A percentile compares a stretch with the other conserved stretches of the same genome.
Conservation (phyloP, 2,113 vertebrate genomes). For the Heterotis niloticus region DNA sequence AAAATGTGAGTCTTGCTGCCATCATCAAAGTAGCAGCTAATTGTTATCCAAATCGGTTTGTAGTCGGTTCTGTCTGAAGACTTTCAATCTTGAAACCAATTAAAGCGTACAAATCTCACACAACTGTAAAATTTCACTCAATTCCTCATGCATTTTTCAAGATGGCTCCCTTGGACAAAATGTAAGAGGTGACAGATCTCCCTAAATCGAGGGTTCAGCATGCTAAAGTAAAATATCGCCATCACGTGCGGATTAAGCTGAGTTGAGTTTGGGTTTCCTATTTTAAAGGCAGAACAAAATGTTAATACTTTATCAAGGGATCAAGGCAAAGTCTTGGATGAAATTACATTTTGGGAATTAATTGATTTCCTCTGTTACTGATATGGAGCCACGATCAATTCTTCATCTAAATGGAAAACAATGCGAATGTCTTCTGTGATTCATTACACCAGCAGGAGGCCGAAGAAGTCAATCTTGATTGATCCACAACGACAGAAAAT, state of each 20-base stretch:
- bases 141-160: neutral
- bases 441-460: constrained; percentile 10
- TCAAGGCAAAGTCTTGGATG: neutral
- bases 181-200: no score
- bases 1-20: neutral
- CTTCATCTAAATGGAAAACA: constrained; percentile 31
- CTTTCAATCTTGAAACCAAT: constrained; percentile 9
- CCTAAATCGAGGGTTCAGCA: neutral
- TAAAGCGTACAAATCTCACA: neutral
- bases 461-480: constrained; percentile 23
- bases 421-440: constrained; percentile 20
- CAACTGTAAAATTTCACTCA: neutral
- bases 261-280: neutral
- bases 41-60: constrained; percentile 16
- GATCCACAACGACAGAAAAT: constrained; percentile 24
- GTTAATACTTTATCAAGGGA: neutral
- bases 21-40: neutral
- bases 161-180: neutral
- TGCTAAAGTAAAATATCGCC: neutral
- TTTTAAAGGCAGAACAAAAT: no score
- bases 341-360: constrained; percentile 25
- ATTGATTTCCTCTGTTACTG: constrained; percentile 27
- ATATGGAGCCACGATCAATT: neutral
- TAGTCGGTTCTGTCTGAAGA: neutral
- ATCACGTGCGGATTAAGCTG: constrained; percentile 3